phyloP scores from a whole-genome alignment of 2,797 vertebrate species.

The Sebastes diploproa region DNA sequence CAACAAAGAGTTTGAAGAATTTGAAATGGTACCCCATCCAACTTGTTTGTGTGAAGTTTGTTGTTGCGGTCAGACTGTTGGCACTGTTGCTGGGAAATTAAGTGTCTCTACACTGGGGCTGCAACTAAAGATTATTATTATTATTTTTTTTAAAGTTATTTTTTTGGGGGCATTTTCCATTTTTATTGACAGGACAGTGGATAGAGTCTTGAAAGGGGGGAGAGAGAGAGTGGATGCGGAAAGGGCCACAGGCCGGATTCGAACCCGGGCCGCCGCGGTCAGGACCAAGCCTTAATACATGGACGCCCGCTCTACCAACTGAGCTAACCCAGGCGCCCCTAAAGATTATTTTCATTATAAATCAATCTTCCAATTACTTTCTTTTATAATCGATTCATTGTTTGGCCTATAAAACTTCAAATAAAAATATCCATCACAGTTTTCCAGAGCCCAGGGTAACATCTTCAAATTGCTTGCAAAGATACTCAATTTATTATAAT shows the following conservation, averaged over 20 bases:
- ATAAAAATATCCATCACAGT: neutral
- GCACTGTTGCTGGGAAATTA: neutral
- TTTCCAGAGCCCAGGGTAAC: neutral
- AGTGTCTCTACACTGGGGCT: neutral
- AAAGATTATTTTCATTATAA: neutral
- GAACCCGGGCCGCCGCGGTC: too few relatives aligned
- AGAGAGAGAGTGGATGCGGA: too few relatives aligned
- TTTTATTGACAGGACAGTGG: too few relatives aligned
- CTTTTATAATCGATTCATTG: neutral
- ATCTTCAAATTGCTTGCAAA: neutral
- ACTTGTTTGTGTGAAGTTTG: neutral
- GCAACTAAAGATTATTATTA: neutral
- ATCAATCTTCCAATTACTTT: neutral
- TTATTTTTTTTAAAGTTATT: neutral
- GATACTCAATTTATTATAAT: neutral
- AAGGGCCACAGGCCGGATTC: too few relatives aligned
- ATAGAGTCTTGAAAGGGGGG: too few relatives aligned
- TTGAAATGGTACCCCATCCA: neutral
- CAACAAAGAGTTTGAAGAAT: neutral
- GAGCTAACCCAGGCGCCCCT: neutral
- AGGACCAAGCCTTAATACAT: too few relatives aligned
- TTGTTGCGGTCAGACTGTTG: neutral
- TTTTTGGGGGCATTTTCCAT: too few relatives aligned
- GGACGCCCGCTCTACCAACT: too few relatives aligned
- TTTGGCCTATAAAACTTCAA: neutral